Percentiles rank a stretch among this genome's conserved stretches.
Conservation (phyloP, 2,113 vertebrate genomes). For the Australoheros scitulus region DNA sequence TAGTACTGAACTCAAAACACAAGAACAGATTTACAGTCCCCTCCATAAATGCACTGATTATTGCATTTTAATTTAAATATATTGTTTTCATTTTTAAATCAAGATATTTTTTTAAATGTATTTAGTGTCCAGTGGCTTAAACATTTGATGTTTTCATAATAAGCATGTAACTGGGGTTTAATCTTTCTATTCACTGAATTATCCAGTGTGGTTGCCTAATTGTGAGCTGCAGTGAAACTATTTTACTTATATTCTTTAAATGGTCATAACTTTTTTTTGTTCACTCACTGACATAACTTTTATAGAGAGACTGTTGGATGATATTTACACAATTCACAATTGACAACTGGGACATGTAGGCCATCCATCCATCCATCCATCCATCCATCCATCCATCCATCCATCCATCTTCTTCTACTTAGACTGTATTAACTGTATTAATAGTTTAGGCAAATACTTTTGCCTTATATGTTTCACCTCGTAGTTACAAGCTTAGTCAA, state of each 20-base stretch:
- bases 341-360: too few relatives aligned
- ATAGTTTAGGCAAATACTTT: neutral
- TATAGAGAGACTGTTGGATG: too few relatives aligned
- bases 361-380: neutral
- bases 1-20: neutral
- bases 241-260: too few relatives aligned
- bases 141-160: neutral
- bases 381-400: neutral
- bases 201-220: too few relatives aligned
- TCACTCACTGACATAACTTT: too few relatives aligned
- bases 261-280: too few relatives aligned
- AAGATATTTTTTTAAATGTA: neutral
- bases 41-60: neutral
- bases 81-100: neutral
- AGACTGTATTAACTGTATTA: neutral
- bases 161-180: neutral
- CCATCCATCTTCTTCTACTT: neutral
- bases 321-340: too few relatives aligned
- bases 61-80: neutral
- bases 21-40: neutral
- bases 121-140: neutral
- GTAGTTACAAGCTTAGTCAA: constrained; percentile 21
- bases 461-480: neutral
- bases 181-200: too few relatives aligned
- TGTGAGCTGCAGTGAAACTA: too few relatives aligned